phyloP scores from a whole-genome alignment of 2,113 vertebrate species.

The Speoplatyrhinus poulsoni region DNA sequence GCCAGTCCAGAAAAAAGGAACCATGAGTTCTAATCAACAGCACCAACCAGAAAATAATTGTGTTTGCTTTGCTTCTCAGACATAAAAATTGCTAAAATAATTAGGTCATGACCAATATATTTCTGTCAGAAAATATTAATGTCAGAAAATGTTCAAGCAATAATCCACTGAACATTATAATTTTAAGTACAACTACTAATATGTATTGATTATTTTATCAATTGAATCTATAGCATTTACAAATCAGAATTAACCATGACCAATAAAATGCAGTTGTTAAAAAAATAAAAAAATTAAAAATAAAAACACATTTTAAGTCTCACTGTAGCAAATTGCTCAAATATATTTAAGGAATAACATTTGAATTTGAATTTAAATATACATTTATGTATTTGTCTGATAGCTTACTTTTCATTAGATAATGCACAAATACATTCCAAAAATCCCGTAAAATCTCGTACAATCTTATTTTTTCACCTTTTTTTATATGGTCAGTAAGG shows the following conservation, averaged over 20 bases:
- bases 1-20: no score
- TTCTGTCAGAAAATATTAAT: neutral
- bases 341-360: no score
- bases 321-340: no score
- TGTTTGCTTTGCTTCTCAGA: neutral
- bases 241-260: neutral
- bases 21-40: no score
- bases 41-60: no score
- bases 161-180: neutral
- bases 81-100: neutral
- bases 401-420: neutral
- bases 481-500: no score
- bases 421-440: no score
- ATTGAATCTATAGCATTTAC: no score
- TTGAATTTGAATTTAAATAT: neutral
- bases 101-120: neutral
- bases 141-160: neutral
- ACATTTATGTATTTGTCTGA: neutral
- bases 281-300: no score
- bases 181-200: neutral
- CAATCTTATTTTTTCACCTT: neutral
- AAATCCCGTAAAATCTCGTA: no score
- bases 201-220: neutral
- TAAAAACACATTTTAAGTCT: no score
- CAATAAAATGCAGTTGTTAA: neutral